phyloP scores from a whole-genome alignment of 1,140 invertebrate species.

The Aethina tumida region DNA sequence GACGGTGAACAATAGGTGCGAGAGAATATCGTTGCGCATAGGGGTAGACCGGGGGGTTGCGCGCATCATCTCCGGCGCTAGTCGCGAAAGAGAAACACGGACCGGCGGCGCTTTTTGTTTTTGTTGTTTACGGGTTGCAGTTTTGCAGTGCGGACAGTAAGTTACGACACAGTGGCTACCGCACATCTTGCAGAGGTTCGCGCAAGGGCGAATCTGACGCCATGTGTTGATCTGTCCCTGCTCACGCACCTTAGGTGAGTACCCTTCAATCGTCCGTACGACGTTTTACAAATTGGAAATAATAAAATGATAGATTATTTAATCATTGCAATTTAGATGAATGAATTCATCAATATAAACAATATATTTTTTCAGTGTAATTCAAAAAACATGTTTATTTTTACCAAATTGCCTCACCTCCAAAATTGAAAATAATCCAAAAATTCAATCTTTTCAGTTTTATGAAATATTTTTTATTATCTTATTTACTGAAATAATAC shows the following conservation, averaged over 20 bases:
- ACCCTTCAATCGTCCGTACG: background rate
- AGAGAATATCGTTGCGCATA: conserved; percentile 29
- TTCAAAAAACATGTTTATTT: too few species aligned
- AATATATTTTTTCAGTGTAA: too few species aligned
- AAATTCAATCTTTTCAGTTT: too few species aligned
- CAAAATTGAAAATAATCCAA: too few species aligned
- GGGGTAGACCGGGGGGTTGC: conserved; percentile 19
- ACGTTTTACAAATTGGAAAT: too few species aligned
- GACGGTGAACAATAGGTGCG: conserved; percentile 29
- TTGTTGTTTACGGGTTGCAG: conserved; percentile 14
- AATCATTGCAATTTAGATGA: too few species aligned
- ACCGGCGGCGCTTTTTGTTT: conserved; percentile 9
- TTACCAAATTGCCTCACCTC: too few species aligned
- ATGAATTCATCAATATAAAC: too few species aligned
- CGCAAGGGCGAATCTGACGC: conserved; percentile 31
- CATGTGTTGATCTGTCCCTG: conserved; percentile 33
- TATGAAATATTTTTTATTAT: too few species aligned
- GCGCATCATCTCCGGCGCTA: conserved; percentile 21
- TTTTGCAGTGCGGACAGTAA: conserved; percentile 26
- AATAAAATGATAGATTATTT: too few species aligned
- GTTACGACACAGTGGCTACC: conserved; percentile 32
- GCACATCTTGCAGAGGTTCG: conserved; percentile 34
- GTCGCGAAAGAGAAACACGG: too few species aligned
- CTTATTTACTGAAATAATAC: too few species aligned
- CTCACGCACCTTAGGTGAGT: conserved; percentile 33